Conservation (phyloP, 2,113 vertebrate genomes). For the Vulpes vulpes region DNA sequence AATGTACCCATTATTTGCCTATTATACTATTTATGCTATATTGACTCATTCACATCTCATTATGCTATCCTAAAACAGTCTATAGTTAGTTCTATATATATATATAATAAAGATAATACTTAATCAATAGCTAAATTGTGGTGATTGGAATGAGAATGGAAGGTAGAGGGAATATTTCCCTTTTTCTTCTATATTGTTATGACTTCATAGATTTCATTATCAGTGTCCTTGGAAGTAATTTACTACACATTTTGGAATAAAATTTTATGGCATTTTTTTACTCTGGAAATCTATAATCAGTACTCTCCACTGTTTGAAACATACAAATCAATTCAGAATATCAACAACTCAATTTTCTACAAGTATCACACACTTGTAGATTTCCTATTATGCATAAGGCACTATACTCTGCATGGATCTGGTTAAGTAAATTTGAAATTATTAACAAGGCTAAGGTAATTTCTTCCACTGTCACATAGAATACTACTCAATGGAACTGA, state of each 20-base stretch:
- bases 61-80: not conserved
- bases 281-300: not conserved
- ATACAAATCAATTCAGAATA: slow-evolving; percentile 2
- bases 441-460: not conserved
- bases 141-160: not conserved
- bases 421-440: not conserved
- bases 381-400: not conserved
- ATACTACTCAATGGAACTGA: not conserved
- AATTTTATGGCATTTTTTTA: not conserved
- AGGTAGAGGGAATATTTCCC: not conserved
- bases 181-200: not conserved
- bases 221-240: not conserved
- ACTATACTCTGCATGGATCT: not conserved
- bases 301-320: not conserved
- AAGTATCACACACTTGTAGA: not conserved
- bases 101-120: not conserved
- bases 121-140: not conserved
- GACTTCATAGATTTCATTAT: not conserved
- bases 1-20: not conserved
- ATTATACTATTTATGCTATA: not conserved
- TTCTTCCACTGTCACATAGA: not conserved
- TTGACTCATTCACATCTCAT: not conserved
- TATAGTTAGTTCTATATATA: not conserved
- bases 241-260: not conserved
- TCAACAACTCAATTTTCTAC: not conserved